Conservation (phyloP, 2,797 vertebrate genomes). For the Bradypodion pumilum region DNA sequence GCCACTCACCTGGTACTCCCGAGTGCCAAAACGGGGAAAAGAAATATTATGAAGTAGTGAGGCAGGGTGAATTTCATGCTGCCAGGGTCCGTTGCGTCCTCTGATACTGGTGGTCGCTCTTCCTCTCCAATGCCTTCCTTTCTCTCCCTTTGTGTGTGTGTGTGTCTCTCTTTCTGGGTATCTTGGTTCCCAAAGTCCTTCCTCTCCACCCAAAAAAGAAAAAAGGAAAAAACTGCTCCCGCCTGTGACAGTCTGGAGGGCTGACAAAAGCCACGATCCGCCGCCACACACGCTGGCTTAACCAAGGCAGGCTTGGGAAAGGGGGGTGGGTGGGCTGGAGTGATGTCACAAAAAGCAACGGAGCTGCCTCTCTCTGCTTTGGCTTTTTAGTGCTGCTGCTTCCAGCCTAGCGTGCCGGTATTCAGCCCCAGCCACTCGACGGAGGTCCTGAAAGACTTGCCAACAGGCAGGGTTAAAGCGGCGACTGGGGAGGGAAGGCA, state of each 20-base stretch:
- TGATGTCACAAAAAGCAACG: slow-evolving; percentile 68
- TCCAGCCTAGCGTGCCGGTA: slow-evolving; percentile 61
- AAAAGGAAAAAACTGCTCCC: slow-evolving; percentile 36
- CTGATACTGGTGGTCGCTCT: background rate
- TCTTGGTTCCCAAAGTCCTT: slow-evolving; percentile 37
- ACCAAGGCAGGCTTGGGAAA: slow-evolving; percentile 30
- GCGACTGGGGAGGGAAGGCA: background rate
- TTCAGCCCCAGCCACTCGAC: slow-evolving; percentile 52
- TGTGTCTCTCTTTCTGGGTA: background rate
- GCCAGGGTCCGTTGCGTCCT: slow-evolving; percentile 5
- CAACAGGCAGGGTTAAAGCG: slow-evolving; percentile 59
- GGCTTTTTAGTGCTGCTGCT: too few species aligned
- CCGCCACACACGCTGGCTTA: slow-evolving; percentile 25
- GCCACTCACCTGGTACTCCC: slow-evolving; percentile 76
- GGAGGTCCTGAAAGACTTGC: slow-evolving; percentile 55
- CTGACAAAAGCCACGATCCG: slow-evolving; percentile 13
- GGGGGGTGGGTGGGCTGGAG: slow-evolving; percentile 36
- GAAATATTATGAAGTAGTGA: slow-evolving; percentile 72
- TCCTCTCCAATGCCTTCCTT: slow-evolving; percentile 24
- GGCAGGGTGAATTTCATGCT: slow-evolving; percentile 74
- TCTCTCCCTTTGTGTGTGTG: background rate
- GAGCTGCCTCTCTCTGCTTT: slow-evolving; percentile 53
- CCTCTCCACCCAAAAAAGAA: slow-evolving; percentile 35
- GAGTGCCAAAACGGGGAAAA: slow-evolving; percentile 71
- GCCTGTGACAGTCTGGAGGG: slow-evolving; percentile 19